Evolutionary conservation across 2,888 invertebrate genomes (phyloP).

Genomic region (Hypselothyrea guttata): DNA sequence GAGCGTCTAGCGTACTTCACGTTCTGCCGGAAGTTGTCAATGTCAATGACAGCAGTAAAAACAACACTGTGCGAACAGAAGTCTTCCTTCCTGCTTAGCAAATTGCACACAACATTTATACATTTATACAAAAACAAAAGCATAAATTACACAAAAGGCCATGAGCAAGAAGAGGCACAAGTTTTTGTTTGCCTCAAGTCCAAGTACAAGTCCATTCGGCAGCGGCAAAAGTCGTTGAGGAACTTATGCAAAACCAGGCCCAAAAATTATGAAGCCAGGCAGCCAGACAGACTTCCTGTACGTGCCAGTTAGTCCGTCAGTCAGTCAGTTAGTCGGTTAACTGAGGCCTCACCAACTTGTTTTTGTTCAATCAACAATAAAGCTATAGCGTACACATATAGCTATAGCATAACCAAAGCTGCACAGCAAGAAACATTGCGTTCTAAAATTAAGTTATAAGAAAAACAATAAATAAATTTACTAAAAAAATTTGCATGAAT

Average conservation of each 20-base stretch:
- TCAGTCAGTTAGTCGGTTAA: conserved; percentile 26
- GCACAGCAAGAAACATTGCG: no score
- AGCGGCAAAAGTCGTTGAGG: conserved; percentile 60
- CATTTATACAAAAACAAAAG: conserved; percentile 45
- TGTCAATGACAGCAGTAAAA: conserved; percentile 52
- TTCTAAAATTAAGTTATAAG: no score
- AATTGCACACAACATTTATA: conserved; percentile 27
- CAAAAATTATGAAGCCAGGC: conserved; percentile 58
- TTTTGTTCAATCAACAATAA: conserved; percentile 74
- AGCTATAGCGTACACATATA: conserved; percentile 38
- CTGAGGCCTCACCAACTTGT: conserved; percentile 47
- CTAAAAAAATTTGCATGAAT: no score
- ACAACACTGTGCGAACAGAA: conserved; percentile 7
- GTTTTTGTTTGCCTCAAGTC: conserved; percentile 33
- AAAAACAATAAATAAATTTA: no score
- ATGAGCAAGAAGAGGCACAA: no score
- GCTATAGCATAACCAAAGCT: no score
- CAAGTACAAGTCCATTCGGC: conserved; percentile 38
- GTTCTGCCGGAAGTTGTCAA: conserved; percentile 62
- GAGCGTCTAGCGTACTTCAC: conserved; percentile 38
- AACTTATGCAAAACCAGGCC: conserved; percentile 37
- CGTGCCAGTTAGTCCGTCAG: conserved; percentile 30
- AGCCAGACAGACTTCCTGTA: conserved; percentile 27
- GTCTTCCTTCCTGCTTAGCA: conserved; percentile 28
- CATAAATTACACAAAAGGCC: conserved; percentile 67